A percentile compares a stretch with the other conserved stretches of the same genome.
phyloP scores from a whole-genome alignment of 37 sponge, comb jelly and placozoan species.

The Beroe forskalii region DNA sequence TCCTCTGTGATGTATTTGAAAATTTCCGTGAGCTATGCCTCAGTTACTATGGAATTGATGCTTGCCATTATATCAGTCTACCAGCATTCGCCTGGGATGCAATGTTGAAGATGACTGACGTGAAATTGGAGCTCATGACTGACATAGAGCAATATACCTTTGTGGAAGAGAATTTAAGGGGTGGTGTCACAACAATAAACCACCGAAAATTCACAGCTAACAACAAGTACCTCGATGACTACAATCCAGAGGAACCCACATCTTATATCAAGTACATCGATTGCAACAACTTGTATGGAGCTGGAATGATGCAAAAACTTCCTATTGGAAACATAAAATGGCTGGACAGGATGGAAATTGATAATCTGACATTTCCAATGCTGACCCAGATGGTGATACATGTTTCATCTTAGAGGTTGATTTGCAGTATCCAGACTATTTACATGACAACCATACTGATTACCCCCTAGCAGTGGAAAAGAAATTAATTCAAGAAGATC shows the following conservation, averaged over 20 bases:
- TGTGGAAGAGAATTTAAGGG: background rate
- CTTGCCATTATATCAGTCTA: constrained; percentile 4
- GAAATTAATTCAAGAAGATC: background rate
- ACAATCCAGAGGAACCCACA: background rate
- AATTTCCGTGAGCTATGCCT: background rate
- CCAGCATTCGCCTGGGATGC: constrained; percentile 26
- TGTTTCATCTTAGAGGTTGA: constrained; percentile 34
- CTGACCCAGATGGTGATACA: background rate
- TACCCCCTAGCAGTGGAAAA: constrained; percentile 26
- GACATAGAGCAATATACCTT: background rate
- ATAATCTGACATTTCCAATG: background rate
- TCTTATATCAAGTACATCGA: constrained; percentile 25
- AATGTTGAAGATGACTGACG: background rate
- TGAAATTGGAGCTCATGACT: background rate
- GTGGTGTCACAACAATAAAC: constrained; percentile 7
- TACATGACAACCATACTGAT: constrained; percentile 24
- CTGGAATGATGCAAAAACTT: background rate
- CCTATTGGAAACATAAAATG: background rate
- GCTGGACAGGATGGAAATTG: background rate
- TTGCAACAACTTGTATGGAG: constrained; percentile 19
- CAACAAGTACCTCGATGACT: constrained; percentile 12
- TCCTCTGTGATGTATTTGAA: no score
- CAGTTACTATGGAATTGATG: no score
- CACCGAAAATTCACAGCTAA: constrained; percentile 9
- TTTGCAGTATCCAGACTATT: background rate